Conservation (phyloP, 2,888 invertebrate genomes). For the Athalia rosae region DNA sequence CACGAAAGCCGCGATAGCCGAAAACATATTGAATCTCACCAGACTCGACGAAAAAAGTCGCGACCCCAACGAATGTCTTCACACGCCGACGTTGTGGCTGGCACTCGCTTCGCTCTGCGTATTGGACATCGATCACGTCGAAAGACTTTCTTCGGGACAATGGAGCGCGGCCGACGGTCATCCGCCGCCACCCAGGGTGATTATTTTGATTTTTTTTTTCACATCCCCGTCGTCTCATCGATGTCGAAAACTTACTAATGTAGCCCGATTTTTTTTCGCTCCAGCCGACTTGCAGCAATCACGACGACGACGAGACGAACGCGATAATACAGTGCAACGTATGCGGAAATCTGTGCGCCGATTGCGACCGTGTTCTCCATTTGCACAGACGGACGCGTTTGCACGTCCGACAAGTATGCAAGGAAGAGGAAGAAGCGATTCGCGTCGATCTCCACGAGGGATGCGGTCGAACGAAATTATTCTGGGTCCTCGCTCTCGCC, state of each 20-base stretch:
- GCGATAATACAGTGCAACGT: slow-evolving; percentile 94
- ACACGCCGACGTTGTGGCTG: slow-evolving; percentile 92
- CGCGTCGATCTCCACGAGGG: slow-evolving; percentile 98
- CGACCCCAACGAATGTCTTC: slow-evolving; percentile 85
- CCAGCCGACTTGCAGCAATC: slow-evolving; percentile 93
- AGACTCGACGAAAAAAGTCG: slow-evolving; percentile 86
- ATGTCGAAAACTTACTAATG: slow-evolving; percentile 19
- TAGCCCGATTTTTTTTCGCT: slow-evolving; percentile 54
- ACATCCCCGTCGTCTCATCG: not conserved
- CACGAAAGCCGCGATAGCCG: slow-evolving; percentile 91
- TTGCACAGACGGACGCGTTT: slow-evolving; percentile 89
- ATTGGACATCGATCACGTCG: slow-evolving; percentile 92
- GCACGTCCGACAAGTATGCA: slow-evolving; percentile 94
- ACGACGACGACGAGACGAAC: slow-evolving; percentile 95
- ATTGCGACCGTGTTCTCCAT: slow-evolving; percentile 97
- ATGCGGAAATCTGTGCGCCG: slow-evolving; percentile 95
- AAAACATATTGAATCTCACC: slow-evolving; percentile 89
- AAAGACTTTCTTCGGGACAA: slow-evolving; percentile 85
- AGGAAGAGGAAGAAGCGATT: slow-evolving; percentile 97
- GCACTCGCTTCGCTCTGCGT: slow-evolving; percentile 95
- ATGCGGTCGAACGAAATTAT: slow-evolving; percentile 95
- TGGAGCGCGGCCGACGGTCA: slow-evolving; percentile 82
- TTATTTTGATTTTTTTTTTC: slow-evolving; percentile 53
- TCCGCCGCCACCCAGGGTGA: slow-evolving; percentile 75
- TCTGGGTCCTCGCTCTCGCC: slow-evolving; percentile 95